phyloP scores from a whole-genome alignment of 2,888 invertebrate species.

The Gymnoscelis rufifasciata region DNA sequence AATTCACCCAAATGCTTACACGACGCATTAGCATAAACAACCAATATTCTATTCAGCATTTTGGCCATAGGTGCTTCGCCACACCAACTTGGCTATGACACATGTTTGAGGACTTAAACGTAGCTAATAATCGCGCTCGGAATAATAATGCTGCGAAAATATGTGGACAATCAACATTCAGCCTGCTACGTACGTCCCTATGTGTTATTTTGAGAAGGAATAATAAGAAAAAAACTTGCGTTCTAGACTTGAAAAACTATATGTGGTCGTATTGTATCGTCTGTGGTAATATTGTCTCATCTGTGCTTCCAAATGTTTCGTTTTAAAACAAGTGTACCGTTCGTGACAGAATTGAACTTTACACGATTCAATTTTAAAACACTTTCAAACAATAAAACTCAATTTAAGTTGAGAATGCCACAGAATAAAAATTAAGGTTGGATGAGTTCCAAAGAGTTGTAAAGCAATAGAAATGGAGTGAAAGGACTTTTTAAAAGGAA shows the following conservation, averaged over 20 bases:
- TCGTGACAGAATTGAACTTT: not conserved
- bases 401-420: constrained; percentile 9
- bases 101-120: constrained; percentile 54
- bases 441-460: constrained; percentile 5
- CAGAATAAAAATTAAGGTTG: constrained; percentile 4
- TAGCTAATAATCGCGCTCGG: constrained; percentile 41
- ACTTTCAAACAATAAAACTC: constrained; percentile 12
- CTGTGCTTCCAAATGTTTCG: too few species aligned
- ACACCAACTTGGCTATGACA: constrained; percentile 69
- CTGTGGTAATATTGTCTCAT: too few species aligned
- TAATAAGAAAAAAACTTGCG: not conserved
- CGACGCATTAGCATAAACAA: constrained; percentile 61
- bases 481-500: constrained; percentile 43
- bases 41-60: constrained; percentile 61
- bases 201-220: constrained; percentile 27
- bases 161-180: constrained; percentile 38
- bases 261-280: too few species aligned
- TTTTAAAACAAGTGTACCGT: not conserved
- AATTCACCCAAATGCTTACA: constrained; percentile 42
- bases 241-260: too few species aligned
- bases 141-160: constrained; percentile 47
- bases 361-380: not conserved
- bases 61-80: constrained; percentile 36
- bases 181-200: constrained; percentile 21
- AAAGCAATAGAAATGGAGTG: constrained; percentile 27